Conservation (phyloP, 2,888 invertebrate genomes). For the Ditylenchus weischeri region DNA sequence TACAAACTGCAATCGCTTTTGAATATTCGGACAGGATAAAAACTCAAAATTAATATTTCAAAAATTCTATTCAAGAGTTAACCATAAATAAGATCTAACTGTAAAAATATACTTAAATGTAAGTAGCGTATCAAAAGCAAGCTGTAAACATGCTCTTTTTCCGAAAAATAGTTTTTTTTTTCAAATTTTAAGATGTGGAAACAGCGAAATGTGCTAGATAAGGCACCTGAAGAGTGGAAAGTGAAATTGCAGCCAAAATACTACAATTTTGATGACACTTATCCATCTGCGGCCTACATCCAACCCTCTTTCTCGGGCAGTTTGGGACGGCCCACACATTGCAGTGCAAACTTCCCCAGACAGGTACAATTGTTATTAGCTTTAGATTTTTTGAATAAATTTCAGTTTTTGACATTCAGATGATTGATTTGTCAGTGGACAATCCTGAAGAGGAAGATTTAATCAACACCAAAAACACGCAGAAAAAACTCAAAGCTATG, state of each 20-base stretch:
- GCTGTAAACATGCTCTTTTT: no score
- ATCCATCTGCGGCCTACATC: conserved; percentile 27
- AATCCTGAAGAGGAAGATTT: conserved; percentile 31
- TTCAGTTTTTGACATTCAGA: conserved; percentile 25
- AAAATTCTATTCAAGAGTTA: no score
- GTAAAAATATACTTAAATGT: no score
- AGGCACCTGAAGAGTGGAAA: conserved; percentile 36
- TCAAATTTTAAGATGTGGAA: conserved; percentile 37
- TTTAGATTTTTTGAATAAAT: conserved; percentile 9
- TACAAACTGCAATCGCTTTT: no score
- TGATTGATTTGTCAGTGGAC: conserved; percentile 40
- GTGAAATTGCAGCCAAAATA: conserved; percentile 31
- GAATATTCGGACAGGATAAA: no score
- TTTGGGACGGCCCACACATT: conserved; percentile 39
- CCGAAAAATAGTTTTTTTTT: no score
- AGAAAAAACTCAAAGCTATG: conserved; percentile 44
- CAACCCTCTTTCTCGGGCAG: conserved; percentile 37
- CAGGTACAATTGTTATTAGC: conserved; percentile 33
- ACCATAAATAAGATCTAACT: no score
- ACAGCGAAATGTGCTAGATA: conserved; percentile 33
- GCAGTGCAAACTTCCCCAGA: conserved; percentile 42
- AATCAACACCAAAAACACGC: conserved; percentile 15
- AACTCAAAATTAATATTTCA: no score
- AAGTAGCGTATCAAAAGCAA: no score
- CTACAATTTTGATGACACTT: conserved; percentile 41